These are phyloP conservation scores for Entelurus aequoreus DNA, from an alignment of 2,113 vertebrate species.

Conservation along the genomic window DNA sequence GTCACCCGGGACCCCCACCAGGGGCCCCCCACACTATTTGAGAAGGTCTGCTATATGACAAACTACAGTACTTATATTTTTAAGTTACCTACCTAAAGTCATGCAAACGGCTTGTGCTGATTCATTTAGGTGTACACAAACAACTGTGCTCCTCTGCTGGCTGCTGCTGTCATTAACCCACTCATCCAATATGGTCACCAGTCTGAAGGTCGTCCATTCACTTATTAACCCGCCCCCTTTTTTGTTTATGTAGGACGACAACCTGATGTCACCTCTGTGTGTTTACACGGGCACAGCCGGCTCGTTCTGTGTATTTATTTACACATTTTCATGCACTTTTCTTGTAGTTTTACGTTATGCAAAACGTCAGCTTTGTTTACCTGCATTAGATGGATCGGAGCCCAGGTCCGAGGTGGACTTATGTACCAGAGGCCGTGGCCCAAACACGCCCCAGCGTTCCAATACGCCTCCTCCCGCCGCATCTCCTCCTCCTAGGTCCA, in stretches of 20 bases:
- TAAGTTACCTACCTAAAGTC: conserved; percentile 44
- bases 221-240: conserved; percentile 7
- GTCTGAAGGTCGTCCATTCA: conserved; percentile 37
- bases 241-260: not conserved
- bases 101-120: conserved; percentile 19
- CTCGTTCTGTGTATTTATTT: not conserved
- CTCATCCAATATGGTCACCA: not conserved
- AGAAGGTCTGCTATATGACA: too few species aligned
- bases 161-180: not conserved
- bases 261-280: too few species aligned
- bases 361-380: conserved; percentile 19
- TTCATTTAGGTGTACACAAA: too few species aligned
- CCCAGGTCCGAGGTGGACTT: conserved; percentile 81
- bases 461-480: conserved; percentile 59
- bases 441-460: conserved; percentile 86
- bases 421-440: conserved; percentile 74
- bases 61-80: not conserved
- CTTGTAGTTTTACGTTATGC: not conserved
- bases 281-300: not conserved
- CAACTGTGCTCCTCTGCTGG: too few species aligned
- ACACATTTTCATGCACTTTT: too few species aligned
- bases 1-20: too few species aligned
- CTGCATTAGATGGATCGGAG: conserved; percentile 47
- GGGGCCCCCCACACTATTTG: too few species aligned
- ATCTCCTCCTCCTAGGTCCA: conserved; percentile 60